Conservation (phyloP, 1,140 invertebrate species). For the Nebria ingens region DNA sequence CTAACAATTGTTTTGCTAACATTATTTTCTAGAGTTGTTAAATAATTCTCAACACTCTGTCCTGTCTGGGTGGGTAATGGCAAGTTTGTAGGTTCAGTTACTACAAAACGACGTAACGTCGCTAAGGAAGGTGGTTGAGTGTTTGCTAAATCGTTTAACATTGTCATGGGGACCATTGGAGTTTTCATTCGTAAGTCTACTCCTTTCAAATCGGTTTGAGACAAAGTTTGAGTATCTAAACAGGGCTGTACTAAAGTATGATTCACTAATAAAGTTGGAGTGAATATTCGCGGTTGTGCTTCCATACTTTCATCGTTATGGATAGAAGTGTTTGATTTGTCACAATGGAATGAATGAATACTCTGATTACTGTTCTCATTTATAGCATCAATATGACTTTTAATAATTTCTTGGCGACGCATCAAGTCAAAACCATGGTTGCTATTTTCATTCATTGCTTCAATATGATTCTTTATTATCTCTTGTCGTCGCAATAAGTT, state of each 20-base stretch:
- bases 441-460: background rate
- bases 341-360: background rate
- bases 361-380: background rate
- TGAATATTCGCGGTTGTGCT: background rate
- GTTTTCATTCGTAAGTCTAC: conserved; percentile 32
- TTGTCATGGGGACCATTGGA: conserved; percentile 25
- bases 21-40: conserved; percentile 41
- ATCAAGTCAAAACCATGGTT: conserved; percentile 32
- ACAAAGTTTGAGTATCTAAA: background rate
- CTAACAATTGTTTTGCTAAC: conserved; percentile 27
- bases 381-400: background rate
- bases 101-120: conserved; percentile 34
- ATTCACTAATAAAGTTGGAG: background rate
- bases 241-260: background rate
- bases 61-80: conserved; percentile 43
- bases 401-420: background rate
- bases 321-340: background rate
- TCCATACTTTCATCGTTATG: background rate
- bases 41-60: conserved; percentile 47
- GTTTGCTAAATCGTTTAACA: conserved; percentile 32
- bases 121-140: conserved; percentile 39
- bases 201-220: conserved; percentile 24
- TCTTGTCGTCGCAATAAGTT: conserved; percentile 21
- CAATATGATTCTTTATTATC: background rate
- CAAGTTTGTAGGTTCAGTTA: conserved; percentile 23